Conservation (phyloP, 2,113 vertebrate genomes). For the Panthera uncia region DNA sequence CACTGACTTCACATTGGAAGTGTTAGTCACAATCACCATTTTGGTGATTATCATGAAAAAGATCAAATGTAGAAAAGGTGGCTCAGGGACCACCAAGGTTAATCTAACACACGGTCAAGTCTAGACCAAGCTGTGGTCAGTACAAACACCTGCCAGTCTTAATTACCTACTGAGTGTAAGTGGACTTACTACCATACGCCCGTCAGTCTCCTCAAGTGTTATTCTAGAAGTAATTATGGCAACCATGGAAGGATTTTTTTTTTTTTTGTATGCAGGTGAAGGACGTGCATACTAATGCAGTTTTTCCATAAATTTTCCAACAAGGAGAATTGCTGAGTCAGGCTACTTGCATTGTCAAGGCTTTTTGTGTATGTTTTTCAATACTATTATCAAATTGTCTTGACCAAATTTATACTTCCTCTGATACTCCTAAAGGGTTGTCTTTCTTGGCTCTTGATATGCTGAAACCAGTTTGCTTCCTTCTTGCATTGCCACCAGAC, state of each 20-base stretch:
- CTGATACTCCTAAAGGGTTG: background rate
- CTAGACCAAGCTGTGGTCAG: constrained; percentile 2
- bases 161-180: background rate
- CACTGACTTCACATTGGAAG: constrained; percentile 6
- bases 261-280: constrained; percentile 19
- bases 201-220: background rate
- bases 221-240: constrained; percentile 38
- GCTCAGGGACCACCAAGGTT: constrained; percentile 7
- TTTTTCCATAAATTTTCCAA: constrained; percentile 10
- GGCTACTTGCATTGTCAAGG: constrained; percentile 35
- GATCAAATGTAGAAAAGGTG: constrained; percentile 34
- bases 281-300: constrained; percentile 9
- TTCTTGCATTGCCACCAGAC: background rate
- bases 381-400: background rate
- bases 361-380: background rate
- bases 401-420: background rate
- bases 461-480: background rate
- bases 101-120: constrained; percentile 43
- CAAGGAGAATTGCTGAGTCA: constrained; percentile 46
- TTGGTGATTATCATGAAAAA: constrained; percentile 54
- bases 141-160: constrained; percentile 36
- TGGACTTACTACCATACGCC: background rate
- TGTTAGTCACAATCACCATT: constrained; percentile 22
- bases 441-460: constrained; percentile 25
- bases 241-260: constrained; percentile 45